Conservation (phyloP, 2,113 vertebrate species). For the Saguinus imperator region DNA sequence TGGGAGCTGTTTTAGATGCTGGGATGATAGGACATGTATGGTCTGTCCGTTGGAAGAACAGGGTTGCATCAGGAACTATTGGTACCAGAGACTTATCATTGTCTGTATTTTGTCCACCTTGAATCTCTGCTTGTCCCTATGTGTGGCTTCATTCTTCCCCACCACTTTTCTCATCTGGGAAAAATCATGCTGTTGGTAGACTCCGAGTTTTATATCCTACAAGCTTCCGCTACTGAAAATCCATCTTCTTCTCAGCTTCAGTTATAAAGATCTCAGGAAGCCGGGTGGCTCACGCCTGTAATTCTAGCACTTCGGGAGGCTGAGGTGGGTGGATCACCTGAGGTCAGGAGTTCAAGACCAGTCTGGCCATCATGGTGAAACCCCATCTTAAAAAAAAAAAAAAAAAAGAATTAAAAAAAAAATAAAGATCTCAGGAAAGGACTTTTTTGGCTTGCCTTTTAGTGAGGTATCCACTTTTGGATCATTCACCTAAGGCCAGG, state of each 20-base stretch:
- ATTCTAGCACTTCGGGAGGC: no score
- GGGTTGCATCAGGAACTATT: not conserved
- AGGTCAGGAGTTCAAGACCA: no score
- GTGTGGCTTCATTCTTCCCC: not conserved
- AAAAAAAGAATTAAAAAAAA: no score
- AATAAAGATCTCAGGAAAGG: not conserved
- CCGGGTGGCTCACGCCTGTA: no score
- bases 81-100: not conserved
- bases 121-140: not conserved
- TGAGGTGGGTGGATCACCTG: no score
- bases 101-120: not conserved
- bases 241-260: not conserved
- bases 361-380: no score
- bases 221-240: not conserved
- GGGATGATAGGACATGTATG: not conserved
- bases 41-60: not conserved
- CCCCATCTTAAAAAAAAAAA: no score
- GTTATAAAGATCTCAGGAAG: not conserved
- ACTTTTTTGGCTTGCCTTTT: not conserved
- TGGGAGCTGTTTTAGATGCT: conserved; percentile 1
- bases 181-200: not conserved
- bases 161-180: not conserved
- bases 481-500: not conserved
- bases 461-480: not conserved
- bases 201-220: not conserved